Percentiles rank a stretch among this genome's conserved stretches.
Conservation (phyloP, 2,113 vertebrate genomes). For the Morphnarchus princeps region DNA sequence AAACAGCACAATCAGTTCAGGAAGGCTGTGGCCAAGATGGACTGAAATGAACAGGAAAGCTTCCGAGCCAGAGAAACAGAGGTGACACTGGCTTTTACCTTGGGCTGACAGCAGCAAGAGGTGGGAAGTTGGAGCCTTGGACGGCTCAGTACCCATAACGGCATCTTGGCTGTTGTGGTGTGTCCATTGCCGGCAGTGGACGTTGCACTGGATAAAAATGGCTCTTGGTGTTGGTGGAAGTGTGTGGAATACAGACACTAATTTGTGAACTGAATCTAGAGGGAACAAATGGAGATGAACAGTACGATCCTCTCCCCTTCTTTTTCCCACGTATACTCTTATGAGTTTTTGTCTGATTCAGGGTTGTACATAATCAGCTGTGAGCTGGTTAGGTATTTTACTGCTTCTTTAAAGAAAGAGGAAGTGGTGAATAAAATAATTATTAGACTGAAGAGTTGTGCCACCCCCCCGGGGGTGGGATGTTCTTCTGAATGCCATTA, state of each 20-base stretch:
- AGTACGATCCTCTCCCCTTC: not conserved
- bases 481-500: conserved; percentile 10
- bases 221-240: not conserved
- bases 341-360: conserved; percentile 17
- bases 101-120: conserved; percentile 19
- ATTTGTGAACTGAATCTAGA: not conserved
- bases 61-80: not conserved
- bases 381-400: conserved; percentile 37
- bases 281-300: not conserved
- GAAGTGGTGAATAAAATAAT: conserved; percentile 8
- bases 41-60: conserved; percentile 19
- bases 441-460: not conserved
- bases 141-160: not conserved
- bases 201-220: not conserved
- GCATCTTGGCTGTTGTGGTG: not conserved
- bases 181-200: conserved; percentile 38
- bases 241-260: not conserved
- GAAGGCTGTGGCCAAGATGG: conserved; percentile 15
- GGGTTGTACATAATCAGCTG: conserved; percentile 51
- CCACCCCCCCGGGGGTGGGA: not conserved
- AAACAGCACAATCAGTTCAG: conserved; percentile 77
- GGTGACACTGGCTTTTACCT: conserved; percentile 1
- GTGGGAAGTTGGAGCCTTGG: not conserved
- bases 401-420: conserved; percentile 37
- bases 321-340: not conserved